Evolutionary conservation across 1,140 invertebrate genomes (phyloP).

Genomic region (Bombus terrestris): DNA sequence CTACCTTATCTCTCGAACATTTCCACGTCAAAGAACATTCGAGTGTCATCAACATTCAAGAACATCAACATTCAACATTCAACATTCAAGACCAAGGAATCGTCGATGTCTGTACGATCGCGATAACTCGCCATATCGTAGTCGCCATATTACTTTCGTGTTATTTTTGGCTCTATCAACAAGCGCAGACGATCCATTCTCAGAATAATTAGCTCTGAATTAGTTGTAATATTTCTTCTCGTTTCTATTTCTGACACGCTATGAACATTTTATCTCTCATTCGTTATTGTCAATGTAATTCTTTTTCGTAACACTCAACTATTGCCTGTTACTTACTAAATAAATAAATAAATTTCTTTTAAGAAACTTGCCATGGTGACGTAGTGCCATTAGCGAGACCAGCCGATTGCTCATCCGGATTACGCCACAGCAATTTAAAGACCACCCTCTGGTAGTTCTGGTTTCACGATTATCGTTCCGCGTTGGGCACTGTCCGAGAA

Average conservation of each 20-base stretch:
- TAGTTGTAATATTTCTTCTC: too few species aligned
- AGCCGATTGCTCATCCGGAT: slow-evolving; percentile 31
- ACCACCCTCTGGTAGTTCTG: neutral
- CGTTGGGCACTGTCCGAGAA: neutral
- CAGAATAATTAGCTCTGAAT: neutral
- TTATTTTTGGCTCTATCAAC: too few species aligned
- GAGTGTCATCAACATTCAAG: too few species aligned
- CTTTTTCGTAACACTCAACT: too few species aligned
- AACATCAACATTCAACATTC: too few species aligned
- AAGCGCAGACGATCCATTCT: neutral
- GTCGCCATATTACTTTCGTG: too few species aligned
- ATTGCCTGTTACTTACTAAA: too few species aligned
- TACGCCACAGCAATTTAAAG: slow-evolving; percentile 26
- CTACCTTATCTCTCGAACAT: neutral
- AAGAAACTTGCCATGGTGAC: slow-evolving; percentile 25
- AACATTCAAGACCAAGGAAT: neutral
- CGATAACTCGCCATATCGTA: neutral
- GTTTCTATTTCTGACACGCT: neutral
- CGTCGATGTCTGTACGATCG: neutral
- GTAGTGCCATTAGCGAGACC: slow-evolving; percentile 21
- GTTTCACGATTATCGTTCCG: neutral
- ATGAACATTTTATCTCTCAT: neutral
- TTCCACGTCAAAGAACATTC: neutral
- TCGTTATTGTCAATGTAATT: neutral
- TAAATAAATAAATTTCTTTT: neutral